Percentiles rank a stretch among this genome's conserved stretches.
These are phyloP conservation scores for Otolemur garnettii DNA, from an alignment of 2,113 vertebrate species.

Conservation along the genomic window DNA sequence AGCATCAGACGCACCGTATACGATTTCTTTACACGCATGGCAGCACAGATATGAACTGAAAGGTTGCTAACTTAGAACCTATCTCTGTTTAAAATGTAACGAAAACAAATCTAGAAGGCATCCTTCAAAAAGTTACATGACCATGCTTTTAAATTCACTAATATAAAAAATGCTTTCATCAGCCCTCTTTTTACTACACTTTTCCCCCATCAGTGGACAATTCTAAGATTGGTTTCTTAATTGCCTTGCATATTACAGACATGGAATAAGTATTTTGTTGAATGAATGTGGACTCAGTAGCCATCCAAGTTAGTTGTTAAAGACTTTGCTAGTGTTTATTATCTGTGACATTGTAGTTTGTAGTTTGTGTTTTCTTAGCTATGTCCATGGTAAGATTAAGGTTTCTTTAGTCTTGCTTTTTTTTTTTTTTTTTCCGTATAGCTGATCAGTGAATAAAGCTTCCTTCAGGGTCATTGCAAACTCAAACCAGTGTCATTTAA, in stretches of 20 bases:
- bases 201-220: not conserved
- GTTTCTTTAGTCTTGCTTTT: constrained; percentile 37
- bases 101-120: not conserved
- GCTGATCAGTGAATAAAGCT: constrained; percentile 62
- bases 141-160: not conserved
- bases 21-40: not conserved
- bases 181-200: not conserved
- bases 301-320: constrained; percentile 2
- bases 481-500: constrained; percentile 71
- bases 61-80: not conserved
- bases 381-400: constrained; percentile 49
- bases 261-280: constrained; percentile 12
- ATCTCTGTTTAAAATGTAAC: constrained; percentile 43
- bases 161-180: constrained; percentile 5
- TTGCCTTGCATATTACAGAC: not conserved
- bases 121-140: not conserved
- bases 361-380: constrained; percentile 53
- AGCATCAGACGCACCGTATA: not conserved
- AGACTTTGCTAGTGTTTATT: constrained; percentile 21
- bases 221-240: not conserved
- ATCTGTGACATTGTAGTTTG: constrained; percentile 46
- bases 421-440: not conserved
- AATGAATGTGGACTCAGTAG: constrained; percentile 5
- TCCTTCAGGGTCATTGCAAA: constrained; percentile 74
- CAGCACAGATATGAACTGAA: not conserved